A percentile compares a stretch with the other conserved stretches of the same genome.
phyloP scores from a whole-genome alignment of 2,888 invertebrate genomes.

The Desoria tigrina region DNA sequence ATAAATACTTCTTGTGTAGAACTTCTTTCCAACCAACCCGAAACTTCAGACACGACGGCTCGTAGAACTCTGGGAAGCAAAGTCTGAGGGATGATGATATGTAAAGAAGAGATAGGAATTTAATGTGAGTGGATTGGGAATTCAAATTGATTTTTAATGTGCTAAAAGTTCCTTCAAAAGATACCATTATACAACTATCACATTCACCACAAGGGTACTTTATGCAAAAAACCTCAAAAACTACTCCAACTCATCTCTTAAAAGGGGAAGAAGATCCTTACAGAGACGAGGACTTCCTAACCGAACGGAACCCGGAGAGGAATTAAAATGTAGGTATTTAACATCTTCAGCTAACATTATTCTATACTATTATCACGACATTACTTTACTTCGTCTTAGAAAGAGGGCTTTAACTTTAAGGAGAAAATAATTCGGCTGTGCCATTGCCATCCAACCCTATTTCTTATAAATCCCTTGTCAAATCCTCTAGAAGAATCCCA shows the following conservation, averaged over 20 bases:
- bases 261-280: too few species aligned
- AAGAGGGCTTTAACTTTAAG: not conserved
- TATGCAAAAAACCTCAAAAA: conserved; percentile 10
- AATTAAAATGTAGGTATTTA: conserved; percentile 11
- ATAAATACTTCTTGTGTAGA: too few species aligned
- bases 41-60: too few species aligned
- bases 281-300: not conserved
- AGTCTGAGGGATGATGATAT: conserved; percentile 5
- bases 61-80: too few species aligned
- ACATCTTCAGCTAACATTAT: conserved; percentile 4
- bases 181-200: too few species aligned
- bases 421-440: not conserved
- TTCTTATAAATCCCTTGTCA: not conserved
- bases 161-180: conserved; percentile 13
- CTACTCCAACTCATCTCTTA: not conserved
- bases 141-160: conserved; percentile 26
- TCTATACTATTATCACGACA: not conserved
- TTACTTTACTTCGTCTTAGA: not conserved
- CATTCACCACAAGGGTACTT: conserved; percentile 3
- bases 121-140: conserved; percentile 16
- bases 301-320: conserved; percentile 4
- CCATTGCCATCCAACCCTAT: not conserved
- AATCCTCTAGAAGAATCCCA: too few species aligned
- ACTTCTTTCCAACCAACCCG: too few species aligned
- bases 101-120: conserved; percentile 1